Conservation (phyloP, 2,888 invertebrate species). For the Agriopis aurantiaria region DNA sequence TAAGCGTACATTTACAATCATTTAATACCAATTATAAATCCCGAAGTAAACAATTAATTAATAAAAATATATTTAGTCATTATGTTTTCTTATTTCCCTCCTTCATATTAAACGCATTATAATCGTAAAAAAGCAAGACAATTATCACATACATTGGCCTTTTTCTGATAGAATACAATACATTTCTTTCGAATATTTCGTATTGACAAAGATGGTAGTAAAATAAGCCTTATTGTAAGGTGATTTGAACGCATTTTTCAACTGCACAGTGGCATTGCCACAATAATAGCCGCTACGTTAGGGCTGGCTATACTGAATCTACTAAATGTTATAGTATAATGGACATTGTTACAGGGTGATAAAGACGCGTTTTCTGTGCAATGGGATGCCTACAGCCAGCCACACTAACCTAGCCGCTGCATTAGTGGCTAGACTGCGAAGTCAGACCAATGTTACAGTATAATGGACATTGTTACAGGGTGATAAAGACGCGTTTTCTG, state of each 20-base stretch:
- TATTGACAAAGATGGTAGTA: background rate
- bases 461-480: conserved; percentile 74
- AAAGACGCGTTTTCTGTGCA: conserved; percentile 89
- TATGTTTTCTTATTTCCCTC: background rate
- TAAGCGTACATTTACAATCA: conserved; percentile 8
- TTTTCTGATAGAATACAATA: background rate
- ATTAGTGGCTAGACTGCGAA: conserved; percentile 58
- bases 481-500: conserved; percentile 88
- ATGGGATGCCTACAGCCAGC: conserved; percentile 88
- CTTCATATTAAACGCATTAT: background rate
- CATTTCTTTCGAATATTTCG: too few relatives aligned
- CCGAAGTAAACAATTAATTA: background rate
- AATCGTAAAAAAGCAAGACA: background rate
- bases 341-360: conserved; percentile 69
- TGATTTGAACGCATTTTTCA: conserved; percentile 88
- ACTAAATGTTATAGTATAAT: conserved; percentile 78
- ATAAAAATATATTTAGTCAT: background rate
- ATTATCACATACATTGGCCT: conserved; percentile 3
- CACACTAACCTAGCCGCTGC: conserved; percentile 84
- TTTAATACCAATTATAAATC: background rate
- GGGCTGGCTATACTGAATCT: conserved; percentile 80
- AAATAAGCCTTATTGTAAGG: conserved; percentile 74
- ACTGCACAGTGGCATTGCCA: conserved; percentile 90
- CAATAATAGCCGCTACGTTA: conserved; percentile 90
- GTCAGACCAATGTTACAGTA: background rate